phyloP scores from a whole-genome alignment of 1,140 invertebrate species.

The Drosophila sechellia region DNA sequence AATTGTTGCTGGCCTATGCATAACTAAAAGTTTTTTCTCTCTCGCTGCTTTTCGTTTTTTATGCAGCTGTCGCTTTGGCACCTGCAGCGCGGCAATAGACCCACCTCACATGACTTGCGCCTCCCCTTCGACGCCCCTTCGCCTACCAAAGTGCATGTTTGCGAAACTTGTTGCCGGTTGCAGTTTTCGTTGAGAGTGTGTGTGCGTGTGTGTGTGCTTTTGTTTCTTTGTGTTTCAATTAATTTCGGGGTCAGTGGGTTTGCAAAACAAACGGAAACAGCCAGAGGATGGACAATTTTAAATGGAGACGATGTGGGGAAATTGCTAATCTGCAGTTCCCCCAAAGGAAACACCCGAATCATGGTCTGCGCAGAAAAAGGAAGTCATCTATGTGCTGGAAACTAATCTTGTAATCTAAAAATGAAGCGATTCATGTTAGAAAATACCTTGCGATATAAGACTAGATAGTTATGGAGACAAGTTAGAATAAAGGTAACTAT shows the following conservation, averaged over 20 bases:
- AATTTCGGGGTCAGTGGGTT: slow-evolving; percentile 65
- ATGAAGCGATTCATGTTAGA: too few relatives aligned
- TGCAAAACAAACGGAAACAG: slow-evolving; percentile 56
- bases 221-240: slow-evolving; percentile 37
- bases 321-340: slow-evolving; percentile 47
- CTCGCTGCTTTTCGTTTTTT: slow-evolving; percentile 21
- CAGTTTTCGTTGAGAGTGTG: slow-evolving; percentile 32
- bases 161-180: slow-evolving; percentile 54
- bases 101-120: slow-evolving; percentile 1
- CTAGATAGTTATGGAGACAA: too few relatives aligned
- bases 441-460: too few relatives aligned
- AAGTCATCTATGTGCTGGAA: neutral
- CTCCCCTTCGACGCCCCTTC: neutral
- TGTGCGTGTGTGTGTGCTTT: slow-evolving; percentile 10
- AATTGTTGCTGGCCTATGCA: slow-evolving; percentile 61
- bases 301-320: slow-evolving; percentile 18
- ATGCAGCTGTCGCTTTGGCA: slow-evolving; percentile 52
- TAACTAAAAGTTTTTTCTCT: slow-evolving; percentile 35
- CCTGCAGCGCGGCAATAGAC: slow-evolving; percentile 50
- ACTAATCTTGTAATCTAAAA: neutral
- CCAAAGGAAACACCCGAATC: slow-evolving; percentile 10
- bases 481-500: too few relatives aligned
- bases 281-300: slow-evolving; percentile 9
- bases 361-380: neutral
- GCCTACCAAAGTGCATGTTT: slow-evolving; percentile 1